A percentile compares a stretch with the other conserved stretches of the same genome.
These are phyloP conservation scores for Saccostrea echinata DNA, from an alignment of 1,140 invertebrate genomes.

Conservation along the genomic window DNA sequence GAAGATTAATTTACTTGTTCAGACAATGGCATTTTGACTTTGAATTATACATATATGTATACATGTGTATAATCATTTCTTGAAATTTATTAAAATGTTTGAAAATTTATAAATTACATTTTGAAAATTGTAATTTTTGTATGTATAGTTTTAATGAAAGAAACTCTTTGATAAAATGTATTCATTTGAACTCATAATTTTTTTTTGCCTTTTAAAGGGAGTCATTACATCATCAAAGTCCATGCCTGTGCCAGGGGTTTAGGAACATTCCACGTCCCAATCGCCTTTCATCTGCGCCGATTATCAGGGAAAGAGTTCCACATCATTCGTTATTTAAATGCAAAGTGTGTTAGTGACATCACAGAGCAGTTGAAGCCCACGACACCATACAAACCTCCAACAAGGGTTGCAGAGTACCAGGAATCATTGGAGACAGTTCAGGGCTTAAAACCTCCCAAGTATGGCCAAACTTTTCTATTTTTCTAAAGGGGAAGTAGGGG, in stretches of 20 bases:
- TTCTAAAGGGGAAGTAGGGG: too few relatives aligned
- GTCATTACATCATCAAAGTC: conserved; percentile 57
- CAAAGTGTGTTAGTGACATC: conserved; percentile 59
- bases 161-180: too few relatives aligned
- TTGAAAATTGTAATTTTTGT: too few relatives aligned
- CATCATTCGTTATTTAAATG: conserved; percentile 60
- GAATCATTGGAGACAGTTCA: conserved; percentile 49
- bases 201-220: conserved; percentile 46
- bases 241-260: conserved; percentile 57
- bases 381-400: conserved; percentile 50
- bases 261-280: conserved; percentile 62
- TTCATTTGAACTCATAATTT: not conserved
- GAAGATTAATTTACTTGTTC: too few relatives aligned
- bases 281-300: conserved; percentile 60
- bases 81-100: too few relatives aligned
- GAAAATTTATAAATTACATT: too few relatives aligned
- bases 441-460: conserved; percentile 58
- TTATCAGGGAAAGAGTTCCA: conserved; percentile 53
- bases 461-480: not conserved
- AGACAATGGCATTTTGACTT: too few relatives aligned
- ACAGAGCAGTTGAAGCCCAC: conserved; percentile 58
- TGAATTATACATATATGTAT: too few relatives aligned
- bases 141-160: too few relatives aligned
- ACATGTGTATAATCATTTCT: too few relatives aligned
- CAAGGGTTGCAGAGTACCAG: conserved; percentile 43